Evolutionary conservation across 2,113 vertebrate species (phyloP).

Genomic region (Spea bombifrons): DNA sequence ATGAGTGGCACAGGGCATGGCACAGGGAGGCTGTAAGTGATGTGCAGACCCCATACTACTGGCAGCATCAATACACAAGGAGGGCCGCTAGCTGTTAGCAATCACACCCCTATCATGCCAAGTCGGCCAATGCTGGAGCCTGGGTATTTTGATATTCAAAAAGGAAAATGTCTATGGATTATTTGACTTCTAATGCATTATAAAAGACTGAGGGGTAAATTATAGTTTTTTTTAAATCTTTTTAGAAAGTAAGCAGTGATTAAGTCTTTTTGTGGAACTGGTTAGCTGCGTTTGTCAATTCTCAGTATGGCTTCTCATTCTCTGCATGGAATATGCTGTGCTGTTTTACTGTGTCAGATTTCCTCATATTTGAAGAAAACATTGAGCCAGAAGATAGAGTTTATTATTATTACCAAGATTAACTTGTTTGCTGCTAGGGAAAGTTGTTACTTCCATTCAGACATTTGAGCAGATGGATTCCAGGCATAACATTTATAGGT

Average conservation of each 20-base stretch:
- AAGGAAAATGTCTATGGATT: no score
- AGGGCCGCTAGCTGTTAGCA: no score
- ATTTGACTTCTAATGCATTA: no score
- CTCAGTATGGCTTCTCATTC: not conserved
- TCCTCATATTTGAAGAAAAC: not conserved
- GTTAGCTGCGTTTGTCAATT: not conserved
- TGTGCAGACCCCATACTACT: no score
- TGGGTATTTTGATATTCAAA: no score
- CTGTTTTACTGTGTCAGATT: not conserved
- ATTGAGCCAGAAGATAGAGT: not conserved
- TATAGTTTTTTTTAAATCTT: no score
- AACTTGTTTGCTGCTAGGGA: not conserved
- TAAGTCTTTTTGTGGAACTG: not conserved
- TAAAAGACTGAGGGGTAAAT: no score
- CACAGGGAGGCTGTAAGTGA: no score
- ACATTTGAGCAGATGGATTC: not conserved
- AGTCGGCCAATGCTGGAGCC: no score
- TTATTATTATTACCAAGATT: not conserved
- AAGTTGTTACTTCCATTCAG: not conserved
- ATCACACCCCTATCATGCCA: no score
- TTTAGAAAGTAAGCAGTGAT: not conserved
- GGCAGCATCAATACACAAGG: no score
- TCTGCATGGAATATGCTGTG: not conserved
- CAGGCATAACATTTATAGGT: not conserved
- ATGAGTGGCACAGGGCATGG: no score